Percentiles rank a stretch among this genome's conserved stretches.
These are phyloP conservation scores for Sycobia sp. DNA, from an alignment of 1,140 invertebrate genomes.

Conservation along the genomic window DNA sequence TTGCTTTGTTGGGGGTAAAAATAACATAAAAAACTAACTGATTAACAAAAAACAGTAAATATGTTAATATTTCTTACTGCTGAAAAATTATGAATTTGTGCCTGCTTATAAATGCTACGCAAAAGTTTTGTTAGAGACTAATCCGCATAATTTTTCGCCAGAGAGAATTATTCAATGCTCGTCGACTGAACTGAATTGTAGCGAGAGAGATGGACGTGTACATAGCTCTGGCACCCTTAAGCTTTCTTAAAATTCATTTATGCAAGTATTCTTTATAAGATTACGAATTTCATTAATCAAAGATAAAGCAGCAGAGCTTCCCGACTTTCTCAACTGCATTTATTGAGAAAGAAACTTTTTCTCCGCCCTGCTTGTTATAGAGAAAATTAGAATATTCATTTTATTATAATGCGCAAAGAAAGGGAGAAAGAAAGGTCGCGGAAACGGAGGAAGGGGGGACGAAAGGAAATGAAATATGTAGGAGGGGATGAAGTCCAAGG, in stretches of 20 bases:
- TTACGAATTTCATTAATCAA: constrained; percentile 6
- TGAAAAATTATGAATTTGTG: too few species aligned
- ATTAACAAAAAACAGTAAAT: too few species aligned
- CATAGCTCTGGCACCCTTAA: too few species aligned
- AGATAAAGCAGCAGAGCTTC: not conserved
- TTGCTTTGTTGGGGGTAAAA: too few species aligned
- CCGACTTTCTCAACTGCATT: not conserved
- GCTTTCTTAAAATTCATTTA: constrained; percentile 4
- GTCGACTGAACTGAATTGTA: too few species aligned
- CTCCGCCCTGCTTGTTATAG: not conserved
- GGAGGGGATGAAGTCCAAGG: constrained; percentile 21
- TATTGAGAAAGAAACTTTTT: constrained; percentile 5
- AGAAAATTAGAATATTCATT: constrained; percentile 12
- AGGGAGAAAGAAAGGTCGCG: not conserved
- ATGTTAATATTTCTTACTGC: too few species aligned
- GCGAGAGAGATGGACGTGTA: too few species aligned
- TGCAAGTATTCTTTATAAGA: not conserved
- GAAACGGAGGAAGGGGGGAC: not conserved
- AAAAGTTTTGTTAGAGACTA: too few species aligned
- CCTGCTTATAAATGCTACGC: too few species aligned
- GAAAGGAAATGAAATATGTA: constrained; percentile 22
- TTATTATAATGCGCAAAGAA: not conserved
- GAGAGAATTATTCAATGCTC: too few species aligned
- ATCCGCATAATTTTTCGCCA: too few species aligned
- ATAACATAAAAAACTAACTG: too few species aligned